phyloP scores from a whole-genome alignment of 2,113 vertebrate genomes.

The Ramphastos sulfuratus region DNA sequence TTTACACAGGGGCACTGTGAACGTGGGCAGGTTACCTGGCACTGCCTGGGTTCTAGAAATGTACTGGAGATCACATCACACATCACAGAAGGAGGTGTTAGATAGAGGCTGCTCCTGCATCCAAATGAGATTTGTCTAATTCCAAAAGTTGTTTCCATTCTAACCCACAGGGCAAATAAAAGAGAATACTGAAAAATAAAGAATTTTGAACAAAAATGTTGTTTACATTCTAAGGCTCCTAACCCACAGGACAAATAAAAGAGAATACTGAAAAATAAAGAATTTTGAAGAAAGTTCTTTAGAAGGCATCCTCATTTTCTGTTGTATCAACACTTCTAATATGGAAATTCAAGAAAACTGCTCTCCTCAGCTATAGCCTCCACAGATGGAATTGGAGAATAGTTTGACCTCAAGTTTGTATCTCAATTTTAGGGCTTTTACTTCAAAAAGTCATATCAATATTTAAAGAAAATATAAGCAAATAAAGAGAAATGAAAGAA shows the following conservation, averaged over 20 bases:
- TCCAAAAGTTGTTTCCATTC: neutral
- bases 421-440: neutral
- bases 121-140: neutral
- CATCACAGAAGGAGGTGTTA: neutral
- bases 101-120: neutral
- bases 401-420: neutral
- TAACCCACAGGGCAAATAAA: neutral
- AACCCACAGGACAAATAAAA: neutral
- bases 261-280: neutral
- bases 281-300: neutral
- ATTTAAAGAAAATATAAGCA: no score
- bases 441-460: neutral
- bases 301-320: neutral
- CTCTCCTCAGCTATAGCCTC: neutral
- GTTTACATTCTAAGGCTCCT: neutral
- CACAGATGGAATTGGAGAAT: neutral
- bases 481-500: no score
- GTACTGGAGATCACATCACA: neutral
- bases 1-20: neutral
- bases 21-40: neutral
- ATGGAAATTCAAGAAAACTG: neutral
- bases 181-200: neutral
- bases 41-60: neutral
- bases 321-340: neutral
- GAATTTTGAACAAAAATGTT: neutral